These are phyloP conservation scores for Psittacus erithacus DNA, from an alignment of 2,113 vertebrate species.

Conservation along the genomic window DNA sequence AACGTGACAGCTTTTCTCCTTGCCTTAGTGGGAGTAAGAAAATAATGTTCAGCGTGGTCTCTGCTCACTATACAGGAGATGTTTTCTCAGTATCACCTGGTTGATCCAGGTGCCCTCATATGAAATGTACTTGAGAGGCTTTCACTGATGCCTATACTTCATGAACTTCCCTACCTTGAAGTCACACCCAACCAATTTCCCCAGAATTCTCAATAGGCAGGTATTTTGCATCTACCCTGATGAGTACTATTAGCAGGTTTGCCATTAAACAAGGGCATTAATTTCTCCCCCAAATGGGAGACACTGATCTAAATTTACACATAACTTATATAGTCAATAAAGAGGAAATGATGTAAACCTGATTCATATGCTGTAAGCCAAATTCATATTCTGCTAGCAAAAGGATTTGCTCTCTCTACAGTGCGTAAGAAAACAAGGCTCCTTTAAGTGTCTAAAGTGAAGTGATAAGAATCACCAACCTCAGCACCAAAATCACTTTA, in stretches of 20 bases:
- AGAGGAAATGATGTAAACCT: neutral
- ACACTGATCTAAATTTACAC: neutral
- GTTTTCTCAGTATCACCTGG: fast-evolving
- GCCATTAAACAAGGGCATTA: neutral
- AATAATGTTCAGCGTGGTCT: neutral
- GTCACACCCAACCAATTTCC: neutral
- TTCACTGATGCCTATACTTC: neutral
- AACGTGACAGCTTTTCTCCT: neutral
- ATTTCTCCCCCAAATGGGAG: neutral
- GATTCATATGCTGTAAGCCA: neutral
- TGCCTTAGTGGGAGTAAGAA: neutral
- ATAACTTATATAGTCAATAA: neutral
- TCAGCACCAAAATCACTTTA: neutral
- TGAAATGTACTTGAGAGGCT: neutral
- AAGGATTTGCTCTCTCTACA: neutral
- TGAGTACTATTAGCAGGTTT: neutral
- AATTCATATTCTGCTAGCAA: neutral
- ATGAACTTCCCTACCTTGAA: neutral
- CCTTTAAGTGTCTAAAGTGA: neutral
- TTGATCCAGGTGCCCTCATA: neutral
- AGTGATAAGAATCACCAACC: neutral
- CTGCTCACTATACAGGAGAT: neutral
- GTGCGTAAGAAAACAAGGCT: neutral
- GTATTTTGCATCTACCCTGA: neutral
- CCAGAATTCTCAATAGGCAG: neutral